phyloP scores from a whole-genome alignment of 2,888 invertebrate genomes.

The Drosophila cracens region DNA sequence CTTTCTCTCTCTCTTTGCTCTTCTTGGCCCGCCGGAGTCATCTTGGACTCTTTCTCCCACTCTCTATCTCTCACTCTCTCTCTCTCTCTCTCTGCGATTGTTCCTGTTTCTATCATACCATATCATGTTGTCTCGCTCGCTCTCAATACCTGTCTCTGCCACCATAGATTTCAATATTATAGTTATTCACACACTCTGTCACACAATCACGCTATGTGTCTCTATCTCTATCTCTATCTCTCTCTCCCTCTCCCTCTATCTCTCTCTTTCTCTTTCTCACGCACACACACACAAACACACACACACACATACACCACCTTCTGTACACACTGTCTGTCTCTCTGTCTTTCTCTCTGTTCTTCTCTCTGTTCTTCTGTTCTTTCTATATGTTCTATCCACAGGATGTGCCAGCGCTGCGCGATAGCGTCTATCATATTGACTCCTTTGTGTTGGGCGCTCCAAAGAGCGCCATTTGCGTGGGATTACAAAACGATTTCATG shows the following conservation, averaged over 20 bases:
- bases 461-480: constrained; percentile 83
- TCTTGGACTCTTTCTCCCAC: neutral
- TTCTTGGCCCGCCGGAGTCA: neutral
- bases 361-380: constrained; percentile 65
- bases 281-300: constrained; percentile 49
- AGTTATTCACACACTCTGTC: constrained; percentile 1
- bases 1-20: neutral
- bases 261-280: constrained; percentile 48
- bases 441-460: constrained; percentile 83
- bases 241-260: constrained; percentile 41
- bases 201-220: constrained; percentile 18
- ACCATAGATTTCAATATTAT: constrained; percentile 15
- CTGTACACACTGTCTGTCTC: constrained; percentile 30
- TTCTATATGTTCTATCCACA: constrained; percentile 80
- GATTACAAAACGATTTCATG: constrained; percentile 83
- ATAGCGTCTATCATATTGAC: constrained; percentile 84
- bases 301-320: constrained; percentile 4
- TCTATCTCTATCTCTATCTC: constrained; percentile 26
- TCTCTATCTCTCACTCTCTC: neutral
- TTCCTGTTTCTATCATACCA: neutral
- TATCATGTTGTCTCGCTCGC: neutral
- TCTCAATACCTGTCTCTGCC: constrained; percentile 17
- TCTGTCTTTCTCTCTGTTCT: constrained; percentile 56
- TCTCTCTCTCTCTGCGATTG: neutral
- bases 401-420: constrained; percentile 81